phyloP scores from a whole-genome alignment of 1,140 invertebrate species.

The Oedothorax gibbosus region DNA sequence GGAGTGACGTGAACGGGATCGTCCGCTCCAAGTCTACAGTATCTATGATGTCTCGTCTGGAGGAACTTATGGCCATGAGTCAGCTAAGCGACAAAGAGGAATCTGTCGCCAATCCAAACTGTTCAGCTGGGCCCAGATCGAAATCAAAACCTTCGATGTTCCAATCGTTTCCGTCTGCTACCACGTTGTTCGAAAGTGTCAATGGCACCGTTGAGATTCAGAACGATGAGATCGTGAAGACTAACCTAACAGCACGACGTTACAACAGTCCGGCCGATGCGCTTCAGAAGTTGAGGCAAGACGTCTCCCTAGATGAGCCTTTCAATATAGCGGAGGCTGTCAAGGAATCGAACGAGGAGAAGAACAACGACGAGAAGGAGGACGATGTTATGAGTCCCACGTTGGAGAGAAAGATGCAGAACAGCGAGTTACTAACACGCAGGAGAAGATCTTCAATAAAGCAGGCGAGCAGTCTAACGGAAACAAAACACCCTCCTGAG shows the following conservation, averaged over 20 bases:
- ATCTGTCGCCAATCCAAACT: conserved; percentile 26
- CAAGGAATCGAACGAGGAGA: not conserved
- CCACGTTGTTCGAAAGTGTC: conserved; percentile 10
- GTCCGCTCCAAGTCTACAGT: conserved; percentile 65
- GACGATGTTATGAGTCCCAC: not conserved
- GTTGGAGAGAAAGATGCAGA: conserved; percentile 26
- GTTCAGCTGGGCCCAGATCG: conserved; percentile 24
- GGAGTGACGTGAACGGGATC: conserved; percentile 56
- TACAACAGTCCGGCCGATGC: conserved; percentile 50
- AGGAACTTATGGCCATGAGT: conserved; percentile 45
- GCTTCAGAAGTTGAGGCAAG: conserved; percentile 30
- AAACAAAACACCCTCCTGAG: conserved; percentile 3
- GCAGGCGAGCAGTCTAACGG: not conserved
- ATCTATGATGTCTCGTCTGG: conserved; percentile 60
- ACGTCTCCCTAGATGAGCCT: conserved; percentile 1
- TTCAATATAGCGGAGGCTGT: not conserved
- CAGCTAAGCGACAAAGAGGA: not conserved
- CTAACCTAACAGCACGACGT: not conserved
- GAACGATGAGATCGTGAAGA: not conserved
- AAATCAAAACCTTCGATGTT: conserved; percentile 2
- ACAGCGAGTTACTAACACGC: not conserved
- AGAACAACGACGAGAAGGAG: not conserved
- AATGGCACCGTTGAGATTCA: conserved; percentile 9
- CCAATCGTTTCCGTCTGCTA: conserved; percentile 2
- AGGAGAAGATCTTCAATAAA: conserved; percentile 8